phyloP scores from a whole-genome alignment of 2,113 vertebrate species.

The Chionis minor region DNA sequence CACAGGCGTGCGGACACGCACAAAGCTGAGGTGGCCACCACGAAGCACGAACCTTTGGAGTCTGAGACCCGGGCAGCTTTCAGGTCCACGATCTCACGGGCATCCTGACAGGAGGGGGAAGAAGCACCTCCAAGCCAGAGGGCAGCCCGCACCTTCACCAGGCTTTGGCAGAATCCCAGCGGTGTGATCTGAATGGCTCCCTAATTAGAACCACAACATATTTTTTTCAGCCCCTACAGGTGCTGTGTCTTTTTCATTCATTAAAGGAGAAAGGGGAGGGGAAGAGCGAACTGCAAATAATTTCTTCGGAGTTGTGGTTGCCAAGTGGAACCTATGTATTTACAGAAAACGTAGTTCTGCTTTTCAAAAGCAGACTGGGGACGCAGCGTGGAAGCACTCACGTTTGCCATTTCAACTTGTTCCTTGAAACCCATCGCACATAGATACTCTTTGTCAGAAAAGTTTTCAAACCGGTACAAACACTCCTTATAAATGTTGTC shows the following conservation, averaged over 20 bases:
- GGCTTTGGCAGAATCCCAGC: background rate
- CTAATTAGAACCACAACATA: background rate
- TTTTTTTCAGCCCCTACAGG: background rate
- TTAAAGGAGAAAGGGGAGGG: background rate
- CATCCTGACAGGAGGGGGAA: background rate
- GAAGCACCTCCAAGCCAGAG: background rate
- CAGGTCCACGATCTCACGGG: background rate
- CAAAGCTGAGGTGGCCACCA: background rate
- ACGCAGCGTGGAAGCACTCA: background rate
- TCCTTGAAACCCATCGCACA: background rate
- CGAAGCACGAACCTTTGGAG: background rate
- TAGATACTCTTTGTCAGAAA: background rate
- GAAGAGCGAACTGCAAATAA: background rate
- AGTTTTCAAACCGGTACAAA: background rate
- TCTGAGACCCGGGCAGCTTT: background rate
- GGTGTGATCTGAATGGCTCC: background rate
- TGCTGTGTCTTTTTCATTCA: background rate
- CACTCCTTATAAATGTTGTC: background rate
- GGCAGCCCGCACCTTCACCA: background rate
- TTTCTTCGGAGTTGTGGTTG: background rate
- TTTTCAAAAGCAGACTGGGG: background rate
- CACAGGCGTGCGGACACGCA: rapidly evolving
- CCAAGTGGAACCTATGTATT: background rate
- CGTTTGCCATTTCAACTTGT: background rate
- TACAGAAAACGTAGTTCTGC: background rate